These are phyloP conservation scores for Sitobion miscanthi DNA, from an alignment of 1,140 invertebrate species.

Conservation along the genomic window DNA sequence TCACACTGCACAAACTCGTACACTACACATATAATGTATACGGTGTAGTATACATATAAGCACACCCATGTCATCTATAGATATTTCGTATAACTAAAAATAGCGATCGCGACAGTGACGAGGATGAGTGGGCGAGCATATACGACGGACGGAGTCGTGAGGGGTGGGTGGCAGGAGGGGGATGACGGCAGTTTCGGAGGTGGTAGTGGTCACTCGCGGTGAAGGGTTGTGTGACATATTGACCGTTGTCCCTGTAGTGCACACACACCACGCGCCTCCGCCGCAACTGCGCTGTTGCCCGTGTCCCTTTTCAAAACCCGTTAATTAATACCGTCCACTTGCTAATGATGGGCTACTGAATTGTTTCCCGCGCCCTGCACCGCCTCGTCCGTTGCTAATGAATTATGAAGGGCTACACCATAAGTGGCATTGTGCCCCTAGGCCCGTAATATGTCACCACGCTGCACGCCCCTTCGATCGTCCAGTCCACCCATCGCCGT, in stretches of 20 bases:
- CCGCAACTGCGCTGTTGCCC: neutral
- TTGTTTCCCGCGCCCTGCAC: neutral
- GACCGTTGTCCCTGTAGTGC: slow-evolving; percentile 29
- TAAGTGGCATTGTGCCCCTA: slow-evolving; percentile 17
- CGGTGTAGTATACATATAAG: neutral
- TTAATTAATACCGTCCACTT: slow-evolving; percentile 54
- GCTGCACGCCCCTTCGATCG: neutral
- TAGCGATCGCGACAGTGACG: neutral
- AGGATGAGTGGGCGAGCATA: neutral
- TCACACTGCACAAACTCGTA: neutral
- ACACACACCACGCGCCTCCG: neutral
- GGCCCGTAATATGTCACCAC: slow-evolving; percentile 28
- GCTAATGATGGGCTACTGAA: slow-evolving; percentile 46
- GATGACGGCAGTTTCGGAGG: neutral
- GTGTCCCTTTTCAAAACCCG: slow-evolving; percentile 49
- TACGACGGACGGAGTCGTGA: neutral
- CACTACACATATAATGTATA: neutral
- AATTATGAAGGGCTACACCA: slow-evolving; percentile 47
- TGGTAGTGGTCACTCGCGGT: slow-evolving; percentile 33
- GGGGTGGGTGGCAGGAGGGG: no score
- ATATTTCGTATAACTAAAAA: slow-evolving; percentile 15
- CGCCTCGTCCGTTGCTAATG: slow-evolving; percentile 13
- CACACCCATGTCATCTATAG: neutral
- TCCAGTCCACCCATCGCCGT: neutral
- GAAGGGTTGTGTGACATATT: slow-evolving; percentile 51